These are phyloP conservation scores for Pygoscelis adeliae DNA, from an alignment of 2,113 vertebrate species.

Conservation along the genomic window DNA sequence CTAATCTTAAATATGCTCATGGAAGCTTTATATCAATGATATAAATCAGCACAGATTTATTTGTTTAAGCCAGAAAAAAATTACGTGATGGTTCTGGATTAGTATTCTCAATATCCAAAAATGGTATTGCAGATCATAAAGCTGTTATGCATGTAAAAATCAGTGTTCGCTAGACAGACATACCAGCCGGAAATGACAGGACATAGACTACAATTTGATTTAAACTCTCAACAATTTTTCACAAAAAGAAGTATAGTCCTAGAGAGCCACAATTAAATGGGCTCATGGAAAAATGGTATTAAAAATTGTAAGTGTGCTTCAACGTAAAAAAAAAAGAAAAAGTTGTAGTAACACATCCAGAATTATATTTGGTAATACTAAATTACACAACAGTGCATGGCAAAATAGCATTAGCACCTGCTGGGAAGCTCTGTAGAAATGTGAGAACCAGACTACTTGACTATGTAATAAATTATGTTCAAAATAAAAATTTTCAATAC, in stretches of 20 bases:
- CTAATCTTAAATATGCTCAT: not conserved
- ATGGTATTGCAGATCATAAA: not conserved
- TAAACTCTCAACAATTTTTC: not conserved
- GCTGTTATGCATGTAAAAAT: not conserved
- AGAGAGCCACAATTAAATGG: not conserved
- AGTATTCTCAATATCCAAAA: not conserved
- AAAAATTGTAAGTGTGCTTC: not conserved
- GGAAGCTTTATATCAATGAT: not conserved
- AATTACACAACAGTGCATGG: not conserved
- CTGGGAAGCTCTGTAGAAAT: not conserved
- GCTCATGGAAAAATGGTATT: not conserved
- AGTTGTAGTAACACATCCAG: not conserved
- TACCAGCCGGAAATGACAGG: not conserved
- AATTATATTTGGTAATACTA: not conserved
- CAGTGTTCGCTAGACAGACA: not conserved
- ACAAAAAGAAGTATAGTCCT: not conserved
- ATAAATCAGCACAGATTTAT: not conserved
- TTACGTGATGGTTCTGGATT: not conserved
- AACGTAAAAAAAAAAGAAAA: not conserved
- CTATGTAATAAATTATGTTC: not conserved
- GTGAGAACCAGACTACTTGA: not conserved
- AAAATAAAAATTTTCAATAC: not conserved
- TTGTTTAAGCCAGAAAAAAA: not conserved
- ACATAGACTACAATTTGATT: not conserved
- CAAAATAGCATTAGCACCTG: not conserved